Evolutionary conservation across 2,797 vertebrate species (phyloP), one percentile per base, ranked within the genome.

Genomic region (Borostomias antarcticus): DNA sequence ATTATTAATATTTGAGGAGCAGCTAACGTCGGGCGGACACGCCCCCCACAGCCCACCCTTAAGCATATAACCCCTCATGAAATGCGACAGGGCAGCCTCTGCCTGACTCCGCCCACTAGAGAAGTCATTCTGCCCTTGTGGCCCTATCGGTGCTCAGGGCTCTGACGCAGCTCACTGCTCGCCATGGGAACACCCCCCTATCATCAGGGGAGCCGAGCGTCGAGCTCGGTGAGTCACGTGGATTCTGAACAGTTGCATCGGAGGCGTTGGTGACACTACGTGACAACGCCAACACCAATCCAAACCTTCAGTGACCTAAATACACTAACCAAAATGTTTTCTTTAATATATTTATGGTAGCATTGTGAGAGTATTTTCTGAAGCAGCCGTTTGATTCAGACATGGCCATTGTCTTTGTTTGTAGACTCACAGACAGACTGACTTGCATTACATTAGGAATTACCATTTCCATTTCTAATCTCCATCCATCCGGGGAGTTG

Each of bases 1-100:
- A 87, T 89, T 88, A 91, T 89, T 88, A 89, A 90, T 92, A 89
- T 92, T 90, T 91, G 84, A 91, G 80, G 77, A 82, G 84, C 80
- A 85, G 77, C 71, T 82, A 75, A 70, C 74, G 76, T 74, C 73
- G 81, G 70, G 79, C 61, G 75, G 82, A 78, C 79, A 79, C 79
- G 85, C 72, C 62, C 82, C 76, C 70, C 79, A 79, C 79, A 85
- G 71, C 62, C 82, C 76, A 69, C 37, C 75, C 75, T 84, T 83
- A 83, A 76, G 75, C 79, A 61, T 69, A 64, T 62, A 54, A 66
- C 68, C 60, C 63, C 80, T 85, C 85, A 87, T 88, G 79, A 82
- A 79, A 86, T 87, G 78, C 89, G 88, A 91, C 88, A 88, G 72
- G 77, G 26, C 80, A 74, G 67, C 73, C 82, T 77, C 68, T 64